Base-by-base conservation (phyloP, 1,140 invertebrate species). In the Sminthurides bifidus region DNA sequence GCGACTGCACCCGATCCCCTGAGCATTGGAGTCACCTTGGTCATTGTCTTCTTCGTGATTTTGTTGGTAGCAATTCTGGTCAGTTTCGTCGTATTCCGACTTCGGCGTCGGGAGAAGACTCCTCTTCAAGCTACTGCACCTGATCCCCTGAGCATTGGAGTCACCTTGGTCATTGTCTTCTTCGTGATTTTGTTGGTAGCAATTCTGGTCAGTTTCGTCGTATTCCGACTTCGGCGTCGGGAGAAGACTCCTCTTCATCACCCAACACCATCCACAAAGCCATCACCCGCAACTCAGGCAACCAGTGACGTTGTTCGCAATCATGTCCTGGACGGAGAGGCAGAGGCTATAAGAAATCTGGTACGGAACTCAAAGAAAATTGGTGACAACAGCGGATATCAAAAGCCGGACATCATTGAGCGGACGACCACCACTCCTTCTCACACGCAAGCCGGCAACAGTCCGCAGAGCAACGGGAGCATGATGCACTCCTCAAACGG, bases 31-130 rank as follows among this genome's bases (percentile, higher is more conserved):
- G 84, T 92, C 31, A 91, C 88, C 1, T 73, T 96, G 23, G 87
- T 96, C 1, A 90, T 95, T 41, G 85, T 93, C 3, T 95, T 96
- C 72, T 93, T 96, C 66, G 81, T 91, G 2, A 85, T 90, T 43
- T 72, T 93, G 10, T 75, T 93, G 19, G 80, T 92, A 6, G 87
- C 87, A 1, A 91, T 93, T 54, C 73, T 90, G 24, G 82, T 87
- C 5, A 91, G 86, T 45, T 92, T 92, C 68, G 76, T 92, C 2
- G 86, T 93, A 8, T 93, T 92, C 69, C 78, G 87, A 19, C 72
- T 91, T 52, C 75, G 88, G 14, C 84, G 81, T 65, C 83, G 86
- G 71, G 86, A 92, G 66, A 90, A 89, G 68, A 76, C 75, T 78
- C n/a, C n/a, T n/a, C n/a, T n/a, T n/a, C n/a, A n/a, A n/a, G 79